Evolutionary conservation across 2,888 invertebrate genomes (phyloP).

Genomic region (Parascotia fuliginaria): DNA sequence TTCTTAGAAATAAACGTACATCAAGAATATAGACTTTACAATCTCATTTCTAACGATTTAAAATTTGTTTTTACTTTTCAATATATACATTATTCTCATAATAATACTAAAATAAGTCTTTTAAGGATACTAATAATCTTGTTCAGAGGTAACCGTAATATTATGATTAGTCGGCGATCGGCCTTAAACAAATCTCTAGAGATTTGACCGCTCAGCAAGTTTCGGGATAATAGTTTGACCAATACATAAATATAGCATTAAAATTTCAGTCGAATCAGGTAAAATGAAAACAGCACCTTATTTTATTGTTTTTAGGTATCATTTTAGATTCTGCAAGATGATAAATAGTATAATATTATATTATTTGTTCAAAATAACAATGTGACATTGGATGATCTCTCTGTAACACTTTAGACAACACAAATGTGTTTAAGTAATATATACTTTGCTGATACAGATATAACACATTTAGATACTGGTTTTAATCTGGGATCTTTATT

Average conservation of each 20-base stretch:
- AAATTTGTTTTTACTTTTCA: neutral
- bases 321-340: neutral
- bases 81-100: neutral
- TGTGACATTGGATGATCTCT: no score
- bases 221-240: neutral
- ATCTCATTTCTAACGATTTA: no score
- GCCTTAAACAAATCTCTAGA: conserved; percentile 1
- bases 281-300: neutral
- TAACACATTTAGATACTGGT: no score
- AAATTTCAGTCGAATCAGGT: neutral
- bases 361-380: neutral
- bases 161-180: neutral
- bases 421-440: no score
- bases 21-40: no score
- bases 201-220: neutral
- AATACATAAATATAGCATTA: neutral
- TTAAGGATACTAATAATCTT: neutral
- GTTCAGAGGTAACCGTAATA: neutral
- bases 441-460: no score
- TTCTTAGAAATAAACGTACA: no score
- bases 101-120: neutral
- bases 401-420: no score
- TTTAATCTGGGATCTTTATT: no score
- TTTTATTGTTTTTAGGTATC: neutral
- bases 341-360: neutral